These are phyloP conservation scores for Cremastinae sp. DNA, from an alignment of 2,888 invertebrate genomes.

Conservation along the genomic window DNA sequence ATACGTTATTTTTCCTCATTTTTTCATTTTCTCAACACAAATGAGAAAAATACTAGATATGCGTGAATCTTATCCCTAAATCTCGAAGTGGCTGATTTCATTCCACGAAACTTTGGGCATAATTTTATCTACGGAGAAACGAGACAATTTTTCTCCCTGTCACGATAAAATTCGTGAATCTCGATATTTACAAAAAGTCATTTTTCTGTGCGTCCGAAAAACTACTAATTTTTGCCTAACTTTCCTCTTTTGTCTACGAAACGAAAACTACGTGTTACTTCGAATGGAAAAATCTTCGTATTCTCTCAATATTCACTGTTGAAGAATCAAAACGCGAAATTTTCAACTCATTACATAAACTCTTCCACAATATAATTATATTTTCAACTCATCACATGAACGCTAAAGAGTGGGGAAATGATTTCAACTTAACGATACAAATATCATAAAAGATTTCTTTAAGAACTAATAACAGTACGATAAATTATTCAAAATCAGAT, in stretches of 20 bases:
- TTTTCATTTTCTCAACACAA: background rate
- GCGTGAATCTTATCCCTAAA: slow-evolving; percentile 38
- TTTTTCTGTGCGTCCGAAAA: slow-evolving; percentile 44
- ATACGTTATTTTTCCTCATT: slow-evolving; percentile 25
- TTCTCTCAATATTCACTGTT: too few relatives aligned
- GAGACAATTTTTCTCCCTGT: slow-evolving; percentile 11
- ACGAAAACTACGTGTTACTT: slow-evolving; percentile 16
- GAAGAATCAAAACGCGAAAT: too few relatives aligned
- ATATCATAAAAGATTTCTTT: too few relatives aligned
- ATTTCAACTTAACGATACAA: too few relatives aligned
- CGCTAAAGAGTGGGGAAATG: too few relatives aligned
- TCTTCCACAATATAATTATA: background rate
- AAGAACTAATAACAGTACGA: too few relatives aligned
- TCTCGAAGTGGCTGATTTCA: slow-evolving; percentile 40
- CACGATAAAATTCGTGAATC: slow-evolving; percentile 13
- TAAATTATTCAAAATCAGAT: too few relatives aligned
- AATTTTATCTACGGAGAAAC: background rate
- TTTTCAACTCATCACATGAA: too few relatives aligned
- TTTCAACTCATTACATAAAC: too few relatives aligned
- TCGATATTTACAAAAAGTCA: slow-evolving; percentile 44
- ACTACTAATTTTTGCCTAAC: slow-evolving; percentile 13
- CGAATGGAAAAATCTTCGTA: background rate
- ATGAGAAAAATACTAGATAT: slow-evolving; percentile 30
- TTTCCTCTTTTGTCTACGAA: background rate
- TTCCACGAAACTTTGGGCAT: slow-evolving; percentile 14